phyloP scores from a whole-genome alignment of 2,888 invertebrate species.

The Pharmacophagus antenor region DNA sequence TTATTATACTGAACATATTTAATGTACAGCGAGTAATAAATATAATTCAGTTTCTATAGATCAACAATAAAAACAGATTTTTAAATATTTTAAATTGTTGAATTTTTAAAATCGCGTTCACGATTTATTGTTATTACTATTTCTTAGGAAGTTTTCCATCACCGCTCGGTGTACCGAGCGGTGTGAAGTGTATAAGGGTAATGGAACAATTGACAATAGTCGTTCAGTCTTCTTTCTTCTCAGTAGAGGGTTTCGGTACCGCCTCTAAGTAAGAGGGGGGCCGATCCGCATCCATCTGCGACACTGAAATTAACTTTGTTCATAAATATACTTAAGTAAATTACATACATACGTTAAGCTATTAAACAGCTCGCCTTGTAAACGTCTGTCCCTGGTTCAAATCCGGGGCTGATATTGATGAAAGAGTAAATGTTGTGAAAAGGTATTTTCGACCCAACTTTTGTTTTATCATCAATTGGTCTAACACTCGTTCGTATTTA shows the following conservation, averaged over 20 bases:
- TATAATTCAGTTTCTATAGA: slow-evolving; percentile 4
- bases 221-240: slow-evolving; percentile 76
- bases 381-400: no score
- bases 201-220: slow-evolving; percentile 31
- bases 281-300: slow-evolving; percentile 56
- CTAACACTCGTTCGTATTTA: no score
- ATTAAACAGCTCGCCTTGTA: no score
- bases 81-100: neutral
- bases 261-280: slow-evolving; percentile 55
- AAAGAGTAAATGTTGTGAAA: no score
- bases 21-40: slow-evolving; percentile 4
- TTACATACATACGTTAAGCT: neutral
- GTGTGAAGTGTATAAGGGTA: slow-evolving; percentile 15
- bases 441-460: no score
- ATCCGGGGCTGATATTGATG: no score
- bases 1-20: neutral
- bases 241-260: slow-evolving; percentile 53
- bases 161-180: slow-evolving; percentile 28
- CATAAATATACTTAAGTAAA: neutral
- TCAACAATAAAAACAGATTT: slow-evolving; percentile 10
- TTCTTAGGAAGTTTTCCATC: slow-evolving; percentile 7
- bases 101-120: slow-evolving; percentile 1
- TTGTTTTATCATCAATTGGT: no score
- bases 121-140: neutral
- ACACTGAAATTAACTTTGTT: slow-evolving; percentile 41